Conservation (phyloP, 2,888 invertebrate genomes). For the Platerodrilus igneus region DNA sequence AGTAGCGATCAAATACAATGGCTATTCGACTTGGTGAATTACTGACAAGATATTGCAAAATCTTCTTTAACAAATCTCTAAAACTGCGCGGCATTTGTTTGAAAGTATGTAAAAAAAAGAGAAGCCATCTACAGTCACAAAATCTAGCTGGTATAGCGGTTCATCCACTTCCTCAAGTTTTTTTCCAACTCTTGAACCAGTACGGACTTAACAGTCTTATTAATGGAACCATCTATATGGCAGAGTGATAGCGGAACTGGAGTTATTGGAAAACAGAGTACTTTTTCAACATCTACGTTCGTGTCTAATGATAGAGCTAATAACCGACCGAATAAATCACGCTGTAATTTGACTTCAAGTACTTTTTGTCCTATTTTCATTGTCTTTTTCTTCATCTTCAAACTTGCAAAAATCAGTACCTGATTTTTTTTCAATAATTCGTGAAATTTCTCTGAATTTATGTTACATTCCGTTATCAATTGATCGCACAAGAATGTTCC, state of each 20-base stretch:
- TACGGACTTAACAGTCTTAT: not conserved
- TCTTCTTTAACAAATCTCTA: conserved; percentile 29
- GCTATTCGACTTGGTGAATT: conserved; percentile 17
- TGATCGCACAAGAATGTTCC: no score
- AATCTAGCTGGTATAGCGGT: no score
- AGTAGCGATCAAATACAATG: conserved; percentile 29
- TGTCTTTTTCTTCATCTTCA: no score
- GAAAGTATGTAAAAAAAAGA: conserved; percentile 4
- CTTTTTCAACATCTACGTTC: not conserved
- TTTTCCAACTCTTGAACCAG: not conserved
- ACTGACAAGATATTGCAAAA: conserved; percentile 26
- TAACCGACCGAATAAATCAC: no score
- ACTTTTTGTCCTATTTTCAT: no score
- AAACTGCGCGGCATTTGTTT: conserved; percentile 22
- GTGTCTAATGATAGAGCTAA: not conserved
- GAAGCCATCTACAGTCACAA: no score
- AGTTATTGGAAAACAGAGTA: not conserved
- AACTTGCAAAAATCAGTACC: no score
- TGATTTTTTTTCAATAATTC: no score
- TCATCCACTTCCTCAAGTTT: no score
- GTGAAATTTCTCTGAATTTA: no score
- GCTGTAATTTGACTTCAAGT: no score
- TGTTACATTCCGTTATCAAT: no score
- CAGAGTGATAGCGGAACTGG: conserved; percentile 1
- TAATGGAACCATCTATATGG: conserved; percentile 1